A percentile compares a stretch with the other conserved stretches of the same genome.
phyloP scores from a whole-genome alignment of 1,140 invertebrate genomes.

The Hydropsyche tenuis region DNA sequence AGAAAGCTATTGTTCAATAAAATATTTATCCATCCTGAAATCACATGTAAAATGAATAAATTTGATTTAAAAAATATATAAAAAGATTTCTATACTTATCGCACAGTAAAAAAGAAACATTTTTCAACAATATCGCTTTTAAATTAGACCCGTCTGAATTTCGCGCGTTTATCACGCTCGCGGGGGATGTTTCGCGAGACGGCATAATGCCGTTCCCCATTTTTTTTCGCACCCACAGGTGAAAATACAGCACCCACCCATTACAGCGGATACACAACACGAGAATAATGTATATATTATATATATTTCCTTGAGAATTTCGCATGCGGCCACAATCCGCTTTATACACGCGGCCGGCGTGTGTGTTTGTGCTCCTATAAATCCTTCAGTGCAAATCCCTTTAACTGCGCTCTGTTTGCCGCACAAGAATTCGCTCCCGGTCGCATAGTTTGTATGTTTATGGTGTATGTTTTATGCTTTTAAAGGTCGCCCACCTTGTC shows the following conservation, averaged over 20 bases:
- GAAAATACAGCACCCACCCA: neutral
- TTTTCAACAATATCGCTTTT: no score
- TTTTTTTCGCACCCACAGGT: neutral
- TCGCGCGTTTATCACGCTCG: no score
- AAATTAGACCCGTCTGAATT: neutral
- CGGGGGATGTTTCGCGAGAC: no score
- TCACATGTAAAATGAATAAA: no score
- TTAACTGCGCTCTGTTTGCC: slow-evolving; percentile 46
- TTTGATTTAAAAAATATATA: no score
- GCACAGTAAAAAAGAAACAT: no score
- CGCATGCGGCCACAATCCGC: slow-evolving; percentile 23
- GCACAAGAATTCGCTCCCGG: slow-evolving; percentile 32
- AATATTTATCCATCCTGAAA: no score
- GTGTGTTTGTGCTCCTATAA: slow-evolving; percentile 43
- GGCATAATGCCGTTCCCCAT: neutral
- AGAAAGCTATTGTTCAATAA: no score
- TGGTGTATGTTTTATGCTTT: slow-evolving; percentile 27
- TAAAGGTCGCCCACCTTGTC: slow-evolving; percentile 38
- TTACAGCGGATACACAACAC: neutral
- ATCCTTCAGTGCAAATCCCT: slow-evolving; percentile 49
- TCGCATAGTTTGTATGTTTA: no score
- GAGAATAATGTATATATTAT: no score
- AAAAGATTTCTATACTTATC: no score
- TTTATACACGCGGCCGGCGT: slow-evolving; percentile 21
- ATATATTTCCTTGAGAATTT: no score